Evolutionary conservation across 2,113 vertebrate species (phyloP).

Genomic region (Ptychochromis oligacanthus): DNA sequence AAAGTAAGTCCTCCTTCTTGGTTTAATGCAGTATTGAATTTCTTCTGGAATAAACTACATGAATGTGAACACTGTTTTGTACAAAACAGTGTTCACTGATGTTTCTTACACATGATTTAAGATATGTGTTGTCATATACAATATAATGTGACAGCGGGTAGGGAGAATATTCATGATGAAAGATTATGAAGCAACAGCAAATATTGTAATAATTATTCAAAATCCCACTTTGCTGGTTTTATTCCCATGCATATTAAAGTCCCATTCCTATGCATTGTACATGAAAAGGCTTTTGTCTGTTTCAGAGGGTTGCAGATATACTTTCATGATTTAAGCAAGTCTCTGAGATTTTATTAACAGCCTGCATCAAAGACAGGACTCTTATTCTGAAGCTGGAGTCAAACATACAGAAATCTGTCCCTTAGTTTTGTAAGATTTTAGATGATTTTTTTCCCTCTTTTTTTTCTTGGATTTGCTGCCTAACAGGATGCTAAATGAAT

Average conservation of each 20-base stretch:
- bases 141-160: neutral
- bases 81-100: neutral
- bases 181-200: neutral
- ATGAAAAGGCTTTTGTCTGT: neutral
- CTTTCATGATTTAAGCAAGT: conserved; percentile 8
- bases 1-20: neutral
- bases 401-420: neutral
- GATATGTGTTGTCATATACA: neutral
- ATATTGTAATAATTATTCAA: neutral
- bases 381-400: neutral
- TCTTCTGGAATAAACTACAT: neutral
- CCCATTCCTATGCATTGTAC: neutral
- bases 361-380: neutral
- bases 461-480: neutral
- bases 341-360: neutral
- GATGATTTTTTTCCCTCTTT: too few species aligned
- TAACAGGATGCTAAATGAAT: neutral
- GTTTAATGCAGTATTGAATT: neutral
- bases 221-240: neutral
- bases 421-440: too few species aligned
- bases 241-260: neutral
- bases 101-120: neutral
- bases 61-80: neutral
- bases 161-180: neutral
- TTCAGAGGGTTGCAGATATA: conserved; percentile 9